phyloP scores from a whole-genome alignment of 35 echinoderm and acorn worm genomes.

The Lytechinus variegatus region DNA sequence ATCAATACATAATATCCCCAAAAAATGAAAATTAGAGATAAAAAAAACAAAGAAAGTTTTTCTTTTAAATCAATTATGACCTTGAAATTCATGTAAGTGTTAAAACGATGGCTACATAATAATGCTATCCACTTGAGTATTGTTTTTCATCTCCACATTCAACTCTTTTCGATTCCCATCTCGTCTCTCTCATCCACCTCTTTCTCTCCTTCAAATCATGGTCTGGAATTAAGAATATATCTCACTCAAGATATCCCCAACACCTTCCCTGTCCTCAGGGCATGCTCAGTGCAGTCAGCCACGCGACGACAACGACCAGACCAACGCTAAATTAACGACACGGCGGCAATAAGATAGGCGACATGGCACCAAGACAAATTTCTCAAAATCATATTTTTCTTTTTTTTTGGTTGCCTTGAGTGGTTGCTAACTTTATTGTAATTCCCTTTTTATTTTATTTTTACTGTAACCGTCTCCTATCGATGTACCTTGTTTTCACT shows the following conservation, averaged over 20 bases:
- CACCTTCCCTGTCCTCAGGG: constrained; percentile 30
- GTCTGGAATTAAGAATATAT: constrained; percentile 42
- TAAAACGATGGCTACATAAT: too few species aligned
- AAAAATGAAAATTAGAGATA: too few species aligned
- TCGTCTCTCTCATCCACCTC: neutral
- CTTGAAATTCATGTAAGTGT: too few species aligned
- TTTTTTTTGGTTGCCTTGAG: neutral
- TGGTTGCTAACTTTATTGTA: neutral
- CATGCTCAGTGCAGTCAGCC: constrained; percentile 43
- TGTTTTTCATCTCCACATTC: too few species aligned
- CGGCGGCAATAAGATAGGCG: constrained; percentile 34
- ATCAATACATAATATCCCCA: too few species aligned
- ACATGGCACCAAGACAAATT: constrained; percentile 37
- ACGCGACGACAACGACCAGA: constrained; percentile 40
- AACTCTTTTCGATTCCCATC: too few species aligned
- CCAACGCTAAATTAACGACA: constrained; percentile 31
- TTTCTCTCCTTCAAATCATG: neutral
- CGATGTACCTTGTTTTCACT: constrained; percentile 8
- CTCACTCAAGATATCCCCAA: neutral
- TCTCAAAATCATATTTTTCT: constrained; percentile 42
- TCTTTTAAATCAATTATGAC: too few species aligned
- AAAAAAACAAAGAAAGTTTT: too few species aligned
- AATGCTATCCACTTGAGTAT: too few species aligned
- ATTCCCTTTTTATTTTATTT: constrained; percentile 28
- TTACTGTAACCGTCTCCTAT: constrained; percentile 19